A percentile compares a stretch with the other conserved stretches of the same genome.
phyloP scores from a whole-genome alignment of 2,888 invertebrate genomes.

The Caradrina clavipalpis region DNA sequence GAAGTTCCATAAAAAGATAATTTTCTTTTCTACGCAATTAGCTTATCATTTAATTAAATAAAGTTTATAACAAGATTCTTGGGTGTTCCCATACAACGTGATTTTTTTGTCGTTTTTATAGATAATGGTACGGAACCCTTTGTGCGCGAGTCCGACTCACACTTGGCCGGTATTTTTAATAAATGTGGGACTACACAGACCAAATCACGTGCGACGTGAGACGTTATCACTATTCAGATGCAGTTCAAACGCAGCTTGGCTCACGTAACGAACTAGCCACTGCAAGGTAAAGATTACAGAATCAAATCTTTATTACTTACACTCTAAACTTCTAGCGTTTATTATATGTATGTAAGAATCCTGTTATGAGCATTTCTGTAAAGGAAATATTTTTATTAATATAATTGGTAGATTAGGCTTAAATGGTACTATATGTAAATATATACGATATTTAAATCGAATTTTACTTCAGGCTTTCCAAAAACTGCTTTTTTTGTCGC shows the following conservation, averaged over 20 bases:
- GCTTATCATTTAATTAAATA: constrained; percentile 43
- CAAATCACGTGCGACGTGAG: not conserved
- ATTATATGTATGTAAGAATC: constrained; percentile 27
- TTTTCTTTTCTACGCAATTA: constrained; percentile 13
- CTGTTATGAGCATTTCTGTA: constrained; percentile 2
- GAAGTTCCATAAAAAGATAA: constrained; percentile 9
- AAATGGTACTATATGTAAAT: too few relatives aligned
- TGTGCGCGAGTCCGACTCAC: too few relatives aligned
- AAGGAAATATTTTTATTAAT: constrained; percentile 17
- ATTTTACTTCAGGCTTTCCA: not conserved
- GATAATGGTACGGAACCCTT: too few relatives aligned
- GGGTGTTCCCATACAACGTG: too few relatives aligned
- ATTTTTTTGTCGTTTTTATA: too few relatives aligned
- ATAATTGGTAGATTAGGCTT: not conserved
- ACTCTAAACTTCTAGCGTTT: constrained; percentile 18
- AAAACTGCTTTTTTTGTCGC: not conserved
- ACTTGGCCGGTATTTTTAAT: too few relatives aligned
- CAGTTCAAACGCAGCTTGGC: constrained; percentile 20
- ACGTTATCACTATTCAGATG: not conserved
- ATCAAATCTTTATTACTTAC: constrained; percentile 41
- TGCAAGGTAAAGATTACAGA: constrained; percentile 24
- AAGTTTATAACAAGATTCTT: constrained; percentile 23
- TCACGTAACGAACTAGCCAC: constrained; percentile 1
- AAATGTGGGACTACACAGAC: not conserved
- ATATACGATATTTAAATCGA: not conserved